These are phyloP conservation scores for Champsocephalus gunnari DNA, from an alignment of 2,797 vertebrate species.

Conservation along the genomic window DNA sequence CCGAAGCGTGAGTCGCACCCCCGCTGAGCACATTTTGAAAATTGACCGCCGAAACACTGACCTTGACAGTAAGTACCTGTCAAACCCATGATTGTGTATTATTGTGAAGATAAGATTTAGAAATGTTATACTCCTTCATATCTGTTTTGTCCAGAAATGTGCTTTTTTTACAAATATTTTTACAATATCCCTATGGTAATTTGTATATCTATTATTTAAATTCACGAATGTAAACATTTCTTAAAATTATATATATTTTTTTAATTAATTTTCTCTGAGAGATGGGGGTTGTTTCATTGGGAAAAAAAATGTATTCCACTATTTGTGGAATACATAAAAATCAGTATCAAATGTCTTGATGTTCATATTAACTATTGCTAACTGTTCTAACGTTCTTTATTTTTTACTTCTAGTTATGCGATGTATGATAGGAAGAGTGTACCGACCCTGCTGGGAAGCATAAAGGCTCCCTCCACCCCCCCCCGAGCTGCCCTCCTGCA, in stretches of 20 bases:
- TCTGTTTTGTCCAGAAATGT: too few relatives aligned
- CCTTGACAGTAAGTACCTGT: slow-evolving; percentile 88
- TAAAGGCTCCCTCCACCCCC: slow-evolving; percentile 50
- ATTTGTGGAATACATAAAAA: background rate
- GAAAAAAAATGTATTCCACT: too few relatives aligned
- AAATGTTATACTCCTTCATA: too few relatives aligned
- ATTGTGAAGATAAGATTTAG: too few relatives aligned
- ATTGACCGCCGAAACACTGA: slow-evolving; percentile 87
- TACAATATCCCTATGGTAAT: too few relatives aligned
- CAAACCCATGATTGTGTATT: background rate
- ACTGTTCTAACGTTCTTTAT: background rate
- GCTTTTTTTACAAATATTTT: too few relatives aligned
- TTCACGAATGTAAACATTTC: too few relatives aligned
- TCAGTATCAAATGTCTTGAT: background rate
- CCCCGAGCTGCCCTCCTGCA: background rate
- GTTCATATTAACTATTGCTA: background rate
- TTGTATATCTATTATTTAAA: too few relatives aligned
- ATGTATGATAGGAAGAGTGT: slow-evolving; percentile 97
- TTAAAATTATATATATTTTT: too few relatives aligned
- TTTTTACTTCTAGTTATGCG: slow-evolving; percentile 86
- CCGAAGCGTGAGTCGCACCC: slow-evolving; percentile 62
- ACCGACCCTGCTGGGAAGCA: slow-evolving; percentile 93
- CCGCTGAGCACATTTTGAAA: slow-evolving; percentile 76
- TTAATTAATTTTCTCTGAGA: too few relatives aligned
- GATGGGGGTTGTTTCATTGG: too few relatives aligned